phyloP scores from a whole-genome alignment of 2,797 vertebrate species.

The Remorina albescens region DNA sequence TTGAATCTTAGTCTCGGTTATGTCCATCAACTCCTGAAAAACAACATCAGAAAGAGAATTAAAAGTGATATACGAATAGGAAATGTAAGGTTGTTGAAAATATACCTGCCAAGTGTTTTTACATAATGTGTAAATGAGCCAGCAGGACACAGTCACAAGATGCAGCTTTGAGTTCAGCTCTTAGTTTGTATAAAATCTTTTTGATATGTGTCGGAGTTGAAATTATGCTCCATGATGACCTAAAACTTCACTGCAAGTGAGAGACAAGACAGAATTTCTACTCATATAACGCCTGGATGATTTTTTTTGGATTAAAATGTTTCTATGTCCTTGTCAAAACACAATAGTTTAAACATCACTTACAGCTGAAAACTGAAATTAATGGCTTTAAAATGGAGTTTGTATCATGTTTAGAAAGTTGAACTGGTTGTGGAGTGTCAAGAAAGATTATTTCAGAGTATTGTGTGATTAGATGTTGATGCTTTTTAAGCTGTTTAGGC shows the following conservation, averaged over 20 bases:
- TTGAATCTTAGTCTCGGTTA: not conserved
- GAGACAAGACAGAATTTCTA: not conserved
- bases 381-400: slow-evolving; percentile 29
- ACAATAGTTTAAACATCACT: slow-evolving; percentile 40
- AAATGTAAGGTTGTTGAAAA: not conserved
- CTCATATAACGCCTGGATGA: not conserved
- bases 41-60: not conserved
- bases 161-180: not conserved
- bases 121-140: not conserved
- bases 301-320: slow-evolving; percentile 18
- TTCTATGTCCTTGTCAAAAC: slow-evolving; percentile 28
- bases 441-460: slow-evolving; percentile 33
- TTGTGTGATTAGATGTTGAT: slow-evolving; percentile 39
- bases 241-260: not conserved
- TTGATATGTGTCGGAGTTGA: not conserved
- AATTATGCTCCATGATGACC: not conserved
- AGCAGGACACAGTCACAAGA: not conserved
- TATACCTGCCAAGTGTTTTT: not conserved
- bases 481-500: slow-evolving; percentile 11
- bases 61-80: not conserved
- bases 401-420: slow-evolving; percentile 28
- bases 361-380: slow-evolving; percentile 44
- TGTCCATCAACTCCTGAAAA: not conserved
- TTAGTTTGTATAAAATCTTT: not conserved
- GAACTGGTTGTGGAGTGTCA: slow-evolving; percentile 10